phyloP scores from a whole-genome alignment of 2,797 vertebrate species.

The Mormyrus proboscirostris region DNA sequence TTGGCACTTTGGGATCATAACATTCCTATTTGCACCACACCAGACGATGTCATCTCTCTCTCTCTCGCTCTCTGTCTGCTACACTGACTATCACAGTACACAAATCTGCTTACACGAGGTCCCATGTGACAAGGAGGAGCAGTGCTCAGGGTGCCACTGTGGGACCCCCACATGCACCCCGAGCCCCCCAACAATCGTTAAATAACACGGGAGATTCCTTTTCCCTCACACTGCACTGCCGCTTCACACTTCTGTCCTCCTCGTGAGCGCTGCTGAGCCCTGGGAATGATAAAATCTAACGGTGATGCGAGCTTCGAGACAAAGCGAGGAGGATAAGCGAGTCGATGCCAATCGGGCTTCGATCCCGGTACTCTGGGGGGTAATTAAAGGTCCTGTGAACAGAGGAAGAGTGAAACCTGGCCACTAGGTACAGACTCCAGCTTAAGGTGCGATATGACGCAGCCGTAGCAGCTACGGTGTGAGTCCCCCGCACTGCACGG shows the following conservation, averaged over 20 bases:
- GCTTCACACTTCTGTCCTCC: background rate
- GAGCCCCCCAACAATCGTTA: background rate
- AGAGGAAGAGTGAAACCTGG: background rate
- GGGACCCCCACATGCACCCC: background rate
- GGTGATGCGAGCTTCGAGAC: background rate
- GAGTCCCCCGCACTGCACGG: background rate
- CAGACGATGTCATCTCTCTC: background rate
- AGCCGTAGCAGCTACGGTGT: background rate
- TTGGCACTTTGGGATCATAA: background rate
- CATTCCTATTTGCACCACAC: background rate
- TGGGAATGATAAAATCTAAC: background rate
- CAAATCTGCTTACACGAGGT: background rate
- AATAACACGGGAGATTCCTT: background rate
- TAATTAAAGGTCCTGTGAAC: background rate
- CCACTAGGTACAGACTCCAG: background rate
- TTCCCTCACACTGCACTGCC: background rate
- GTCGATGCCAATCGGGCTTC: background rate
- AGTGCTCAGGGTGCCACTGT: background rate
- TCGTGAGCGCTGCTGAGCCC: too few relatives aligned
- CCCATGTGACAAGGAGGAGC: too few relatives aligned
- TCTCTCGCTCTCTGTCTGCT: background rate
- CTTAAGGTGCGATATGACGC: background rate
- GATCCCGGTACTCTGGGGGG: background rate
- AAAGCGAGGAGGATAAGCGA: background rate
- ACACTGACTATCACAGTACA: background rate